phyloP scores from a whole-genome alignment of 2,113 vertebrate species.

The Corythaixoides concolor region DNA sequence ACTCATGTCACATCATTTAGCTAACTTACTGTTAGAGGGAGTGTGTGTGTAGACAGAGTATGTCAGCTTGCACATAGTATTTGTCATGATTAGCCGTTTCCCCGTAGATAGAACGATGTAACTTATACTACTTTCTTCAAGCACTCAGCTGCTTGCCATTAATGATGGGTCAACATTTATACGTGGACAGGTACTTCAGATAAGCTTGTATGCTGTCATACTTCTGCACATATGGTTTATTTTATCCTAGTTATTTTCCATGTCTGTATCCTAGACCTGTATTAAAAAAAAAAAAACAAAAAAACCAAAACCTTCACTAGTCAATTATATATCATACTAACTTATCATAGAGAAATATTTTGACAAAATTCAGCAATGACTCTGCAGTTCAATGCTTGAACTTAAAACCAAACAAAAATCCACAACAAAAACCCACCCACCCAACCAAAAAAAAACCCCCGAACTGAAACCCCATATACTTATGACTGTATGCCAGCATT shows the following conservation, averaged over 20 bases:
- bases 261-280: not conserved
- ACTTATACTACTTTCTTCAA: not conserved
- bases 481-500: not conserved
- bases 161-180: not conserved
- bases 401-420: not conserved
- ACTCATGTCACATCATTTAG: not conserved
- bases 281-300: not conserved
- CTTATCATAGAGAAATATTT: not conserved
- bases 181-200: not conserved
- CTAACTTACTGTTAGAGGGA: not conserved
- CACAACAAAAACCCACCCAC: not conserved
- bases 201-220: not conserved
- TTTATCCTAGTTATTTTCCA: not conserved
- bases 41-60: not conserved
- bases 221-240: not conserved
- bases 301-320: not conserved
- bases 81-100: not conserved
- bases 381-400: not conserved
- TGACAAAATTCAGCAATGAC: not conserved
- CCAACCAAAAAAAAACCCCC: not conserved
- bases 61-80: not conserved
- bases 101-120: not conserved
- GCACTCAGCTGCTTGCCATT: not conserved
- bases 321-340: not conserved
- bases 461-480: rapidly evolving